These are phyloP conservation scores for Eupsilia transversa DNA, from an alignment of 2,888 invertebrate species.

Conservation along the genomic window DNA sequence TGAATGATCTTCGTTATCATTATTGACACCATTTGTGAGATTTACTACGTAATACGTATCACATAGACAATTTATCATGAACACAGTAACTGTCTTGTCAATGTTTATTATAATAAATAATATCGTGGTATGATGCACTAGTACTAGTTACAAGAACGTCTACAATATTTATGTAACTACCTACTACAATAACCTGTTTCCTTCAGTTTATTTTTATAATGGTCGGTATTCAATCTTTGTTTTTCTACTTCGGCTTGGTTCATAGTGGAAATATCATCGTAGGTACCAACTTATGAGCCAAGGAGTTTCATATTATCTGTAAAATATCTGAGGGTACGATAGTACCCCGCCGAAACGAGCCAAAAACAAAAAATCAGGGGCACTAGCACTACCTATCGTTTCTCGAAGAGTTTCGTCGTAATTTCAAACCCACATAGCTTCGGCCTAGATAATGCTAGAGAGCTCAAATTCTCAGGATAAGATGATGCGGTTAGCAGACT, in stretches of 20 bases:
- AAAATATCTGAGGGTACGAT: not conserved
- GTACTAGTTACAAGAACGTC: conserved; percentile 12
- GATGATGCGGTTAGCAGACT: no score
- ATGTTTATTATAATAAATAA: conserved; percentile 14
- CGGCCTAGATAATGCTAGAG: no score
- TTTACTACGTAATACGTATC: conserved; percentile 12
- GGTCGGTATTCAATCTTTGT: not conserved
- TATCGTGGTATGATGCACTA: conserved; percentile 1
- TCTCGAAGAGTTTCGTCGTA: no score
- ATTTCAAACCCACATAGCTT: no score
- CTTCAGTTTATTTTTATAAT: conserved; percentile 23
- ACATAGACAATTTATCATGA: not conserved
- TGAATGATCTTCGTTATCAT: conserved; percentile 25
- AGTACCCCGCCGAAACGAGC: no score
- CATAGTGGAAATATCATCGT: not conserved
- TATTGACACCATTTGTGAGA: conserved; percentile 9
- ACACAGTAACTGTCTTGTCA: not conserved
- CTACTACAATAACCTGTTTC: conserved; percentile 38
- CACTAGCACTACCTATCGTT: no score
- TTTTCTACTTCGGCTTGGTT: conserved; percentile 5
- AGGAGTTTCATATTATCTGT: not conserved
- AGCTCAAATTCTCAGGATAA: no score
- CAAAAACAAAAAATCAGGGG: no score
- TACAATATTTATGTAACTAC: conserved; percentile 5
- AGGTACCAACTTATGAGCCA: no score